Percentiles rank a stretch among this genome's conserved stretches.
Evolutionary conservation across 2,888 invertebrate species (phyloP).

Genomic region (Amitus sp.): DNA sequence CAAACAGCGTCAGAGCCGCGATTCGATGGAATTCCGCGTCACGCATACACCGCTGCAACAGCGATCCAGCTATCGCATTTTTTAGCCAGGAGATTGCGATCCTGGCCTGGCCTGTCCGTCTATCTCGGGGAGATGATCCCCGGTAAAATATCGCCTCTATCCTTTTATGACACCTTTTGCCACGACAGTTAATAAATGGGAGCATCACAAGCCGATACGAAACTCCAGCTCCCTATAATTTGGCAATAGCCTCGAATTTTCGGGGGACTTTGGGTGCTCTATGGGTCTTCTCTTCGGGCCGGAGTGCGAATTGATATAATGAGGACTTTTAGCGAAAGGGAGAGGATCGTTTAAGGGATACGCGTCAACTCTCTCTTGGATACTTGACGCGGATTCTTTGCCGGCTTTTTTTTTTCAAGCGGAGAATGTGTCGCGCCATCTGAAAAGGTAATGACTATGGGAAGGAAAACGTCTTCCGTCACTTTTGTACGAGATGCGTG

Average conservation of each 20-base stretch:
- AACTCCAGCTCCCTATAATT: constrained; percentile 12
- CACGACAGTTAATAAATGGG: constrained; percentile 17
- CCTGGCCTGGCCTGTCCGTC: constrained; percentile 3
- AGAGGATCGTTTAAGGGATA: neutral
- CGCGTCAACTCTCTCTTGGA: too few relatives aligned
- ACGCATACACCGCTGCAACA: constrained; percentile 16
- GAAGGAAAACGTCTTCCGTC: neutral
- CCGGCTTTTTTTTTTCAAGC: too few relatives aligned
- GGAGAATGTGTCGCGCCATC: neutral
- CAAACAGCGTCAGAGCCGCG: constrained; percentile 19
- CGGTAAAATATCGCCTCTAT: constrained; percentile 2
- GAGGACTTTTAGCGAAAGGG: neutral
- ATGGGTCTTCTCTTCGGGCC: too few relatives aligned
- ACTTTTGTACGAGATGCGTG: neutral
- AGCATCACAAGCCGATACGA: constrained; percentile 7
- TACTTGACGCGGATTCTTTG: too few relatives aligned
- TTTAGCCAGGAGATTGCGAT: constrained; percentile 6
- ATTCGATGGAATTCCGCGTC: constrained; percentile 45
- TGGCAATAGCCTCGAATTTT: neutral
- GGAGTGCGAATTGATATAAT: neutral
- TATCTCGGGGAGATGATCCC: constrained; percentile 6
- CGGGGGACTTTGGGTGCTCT: neutral
- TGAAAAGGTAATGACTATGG: neutral
- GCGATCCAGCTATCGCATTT: constrained; percentile 2
- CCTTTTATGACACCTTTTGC: constrained; percentile 11